Conservation (phyloP, 2,888 invertebrate genomes). For the Abscondita cerata region DNA sequence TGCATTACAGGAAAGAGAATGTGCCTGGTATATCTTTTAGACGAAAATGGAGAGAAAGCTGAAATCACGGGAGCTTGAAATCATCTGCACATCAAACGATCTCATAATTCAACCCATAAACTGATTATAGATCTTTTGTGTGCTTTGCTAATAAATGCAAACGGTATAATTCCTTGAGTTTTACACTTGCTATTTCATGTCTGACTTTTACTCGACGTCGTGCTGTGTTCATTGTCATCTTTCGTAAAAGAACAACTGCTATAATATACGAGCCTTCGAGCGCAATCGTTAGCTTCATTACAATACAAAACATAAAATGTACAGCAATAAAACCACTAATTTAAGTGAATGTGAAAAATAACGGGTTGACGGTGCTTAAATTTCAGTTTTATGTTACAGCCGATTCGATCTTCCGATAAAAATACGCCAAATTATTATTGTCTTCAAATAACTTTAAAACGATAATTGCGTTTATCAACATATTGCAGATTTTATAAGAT, state of each 20-base stretch:
- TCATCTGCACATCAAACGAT: constrained; percentile 32
- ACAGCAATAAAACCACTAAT: constrained; percentile 42
- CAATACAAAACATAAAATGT: constrained; percentile 33
- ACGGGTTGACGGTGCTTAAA: constrained; percentile 45
- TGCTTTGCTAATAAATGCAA: constrained; percentile 25
- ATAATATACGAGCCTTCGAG: constrained; percentile 27
- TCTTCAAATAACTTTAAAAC: constrained; percentile 27
- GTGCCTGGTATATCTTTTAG: constrained; percentile 6
- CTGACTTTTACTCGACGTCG: constrained; percentile 20
- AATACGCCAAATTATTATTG: constrained; percentile 32
- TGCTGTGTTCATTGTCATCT: constrained; percentile 32
- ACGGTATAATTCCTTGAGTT: constrained; percentile 20
- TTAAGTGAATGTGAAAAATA: constrained; percentile 40
- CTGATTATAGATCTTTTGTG: constrained; percentile 28
- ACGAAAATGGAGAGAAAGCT: constrained; percentile 25
- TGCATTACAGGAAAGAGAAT: constrained; percentile 28
- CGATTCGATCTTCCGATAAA: constrained; percentile 25
- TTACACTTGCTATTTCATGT: constrained; percentile 21
- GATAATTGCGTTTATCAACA: constrained; percentile 24
- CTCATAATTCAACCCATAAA: constrained; percentile 28
- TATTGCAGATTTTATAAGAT: constrained; percentile 21
- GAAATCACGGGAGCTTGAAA: constrained; percentile 15
- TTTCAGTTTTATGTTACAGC: constrained; percentile 42
- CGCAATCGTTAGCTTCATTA: constrained; percentile 23
- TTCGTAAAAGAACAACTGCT: constrained; percentile 19